phyloP scores from a whole-genome alignment of 2,888 invertebrate species.

The Nemapogon koenigi region DNA sequence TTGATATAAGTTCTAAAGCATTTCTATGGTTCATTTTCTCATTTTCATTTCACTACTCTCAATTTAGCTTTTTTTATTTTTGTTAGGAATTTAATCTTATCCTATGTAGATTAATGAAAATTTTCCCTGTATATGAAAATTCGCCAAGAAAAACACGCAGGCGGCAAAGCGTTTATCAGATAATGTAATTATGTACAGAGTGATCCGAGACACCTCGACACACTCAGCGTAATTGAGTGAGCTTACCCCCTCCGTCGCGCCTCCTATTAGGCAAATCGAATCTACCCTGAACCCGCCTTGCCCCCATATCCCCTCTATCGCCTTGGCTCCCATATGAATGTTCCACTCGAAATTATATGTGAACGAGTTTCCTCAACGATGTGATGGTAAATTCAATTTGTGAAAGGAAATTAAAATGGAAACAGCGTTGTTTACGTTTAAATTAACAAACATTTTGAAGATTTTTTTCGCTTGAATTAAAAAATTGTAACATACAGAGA shows the following conservation, averaged over 20 bases:
- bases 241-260: constrained; percentile 36
- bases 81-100: too few species aligned
- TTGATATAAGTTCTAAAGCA: too few species aligned
- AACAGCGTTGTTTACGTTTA: too few species aligned
- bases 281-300: constrained; percentile 30
- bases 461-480: too few species aligned
- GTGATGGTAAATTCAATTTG: constrained; percentile 45
- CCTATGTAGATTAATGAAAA: too few species aligned
- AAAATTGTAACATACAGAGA: too few species aligned
- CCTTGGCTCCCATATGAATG: constrained; percentile 7
- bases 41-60: too few species aligned
- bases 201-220: constrained; percentile 51
- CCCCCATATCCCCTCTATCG: constrained; percentile 19
- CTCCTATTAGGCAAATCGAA: constrained; percentile 65
- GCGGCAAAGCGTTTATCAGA: constrained; percentile 44
- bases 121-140: not conserved
- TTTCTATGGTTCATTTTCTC: too few species aligned
- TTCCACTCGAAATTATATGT: constrained; percentile 7
- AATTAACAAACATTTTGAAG: too few species aligned
- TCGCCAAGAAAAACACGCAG: constrained; percentile 1
- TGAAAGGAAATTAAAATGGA: constrained; percentile 51
- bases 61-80: too few species aligned
- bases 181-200: constrained; percentile 59
- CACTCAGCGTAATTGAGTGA: constrained; percentile 59
- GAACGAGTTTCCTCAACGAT: constrained; percentile 34